These are phyloP conservation scores for Heliornis fulica DNA, from an alignment of 2,113 vertebrate genomes.

Conservation along the genomic window DNA sequence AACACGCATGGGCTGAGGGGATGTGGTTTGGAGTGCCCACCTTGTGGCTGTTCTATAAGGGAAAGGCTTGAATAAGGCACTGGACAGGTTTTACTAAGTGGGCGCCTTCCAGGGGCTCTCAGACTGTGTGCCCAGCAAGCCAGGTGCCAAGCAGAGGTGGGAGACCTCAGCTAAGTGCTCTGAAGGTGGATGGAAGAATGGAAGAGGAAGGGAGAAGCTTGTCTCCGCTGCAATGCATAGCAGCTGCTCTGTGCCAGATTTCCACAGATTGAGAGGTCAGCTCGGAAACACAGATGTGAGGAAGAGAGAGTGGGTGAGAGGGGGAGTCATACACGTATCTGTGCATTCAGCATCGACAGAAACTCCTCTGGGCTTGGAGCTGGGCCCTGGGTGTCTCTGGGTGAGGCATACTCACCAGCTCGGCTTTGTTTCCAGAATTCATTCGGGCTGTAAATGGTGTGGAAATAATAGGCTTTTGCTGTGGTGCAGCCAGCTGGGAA, in stretches of 20 bases:
- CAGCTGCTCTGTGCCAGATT: background rate
- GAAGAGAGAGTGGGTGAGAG: background rate
- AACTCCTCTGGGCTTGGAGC: background rate
- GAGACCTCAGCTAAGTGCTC: background rate
- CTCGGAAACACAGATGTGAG: background rate
- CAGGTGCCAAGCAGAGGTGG: background rate
- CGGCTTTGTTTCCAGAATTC: conserved; percentile 3
- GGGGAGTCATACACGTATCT: background rate
- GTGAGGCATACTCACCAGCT: background rate
- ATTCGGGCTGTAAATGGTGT: background rate
- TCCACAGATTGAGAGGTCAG: conserved; percentile 1
- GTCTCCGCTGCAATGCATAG: background rate
- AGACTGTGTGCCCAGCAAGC: background rate
- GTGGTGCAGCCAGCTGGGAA: background rate
- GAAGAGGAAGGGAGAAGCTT: background rate
- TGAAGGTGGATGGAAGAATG: background rate
- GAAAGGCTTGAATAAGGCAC: background rate
- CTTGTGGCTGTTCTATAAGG: background rate
- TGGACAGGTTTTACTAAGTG: background rate
- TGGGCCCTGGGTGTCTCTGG: background rate
- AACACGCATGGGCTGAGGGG: accelerated
- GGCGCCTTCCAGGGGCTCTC: background rate
- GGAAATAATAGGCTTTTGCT: background rate
- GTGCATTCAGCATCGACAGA: background rate
- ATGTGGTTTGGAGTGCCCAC: background rate